Evolutionary conservation across 2,888 invertebrate genomes (phyloP), one percentile per base, ranked within the genome.

Genomic region (Zygothrica quintamaculata): DNA sequence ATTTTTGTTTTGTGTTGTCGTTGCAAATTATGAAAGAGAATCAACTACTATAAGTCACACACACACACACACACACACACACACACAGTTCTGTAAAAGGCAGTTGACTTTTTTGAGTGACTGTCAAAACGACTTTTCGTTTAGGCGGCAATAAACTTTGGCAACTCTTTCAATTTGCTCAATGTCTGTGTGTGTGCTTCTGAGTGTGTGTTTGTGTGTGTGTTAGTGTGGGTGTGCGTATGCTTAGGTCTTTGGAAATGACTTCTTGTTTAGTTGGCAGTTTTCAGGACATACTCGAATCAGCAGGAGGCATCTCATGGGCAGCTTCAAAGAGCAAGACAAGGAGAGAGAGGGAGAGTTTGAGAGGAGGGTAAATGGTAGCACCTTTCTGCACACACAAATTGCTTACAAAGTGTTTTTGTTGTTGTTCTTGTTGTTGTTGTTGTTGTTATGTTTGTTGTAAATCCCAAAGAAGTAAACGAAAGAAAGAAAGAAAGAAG

Each of bases 181-280:
- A 46, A 55, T 50, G 33, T 33, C 47, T 26, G 22, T 15, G 18
- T 9, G 42, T 25, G 29, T 40, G 31, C 31, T 18, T 52, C 34
- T 52, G 25, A 34, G 16, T 34, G 31, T 51, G 37, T 26, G 40
- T 37, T 46, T 39, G 26, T 26, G n/a, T 9, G 7, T 25, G 43
- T 22, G n/a, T 29, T 12, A 18, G 8, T 33, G 26, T 25, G 51
- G 53, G 33, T 43, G 48, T 44, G 50, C 53, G 53, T 55, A 31
- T 40, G 40, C 12, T 22, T 50, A 66, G 58, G 42, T 55, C 52
- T 37, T 61, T 51, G 69, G 11, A 69, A 74, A 65, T 82, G 81
- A 75, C 78, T 86, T 87, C 84, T 84, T 81, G 84, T 81, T 81
- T 81, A 86, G 85, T 69, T 81, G 87, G 75, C 87, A 86, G 64